Evolutionary conservation across 2,113 vertebrate genomes (phyloP).

Genomic region (Castor canadensis): DNA sequence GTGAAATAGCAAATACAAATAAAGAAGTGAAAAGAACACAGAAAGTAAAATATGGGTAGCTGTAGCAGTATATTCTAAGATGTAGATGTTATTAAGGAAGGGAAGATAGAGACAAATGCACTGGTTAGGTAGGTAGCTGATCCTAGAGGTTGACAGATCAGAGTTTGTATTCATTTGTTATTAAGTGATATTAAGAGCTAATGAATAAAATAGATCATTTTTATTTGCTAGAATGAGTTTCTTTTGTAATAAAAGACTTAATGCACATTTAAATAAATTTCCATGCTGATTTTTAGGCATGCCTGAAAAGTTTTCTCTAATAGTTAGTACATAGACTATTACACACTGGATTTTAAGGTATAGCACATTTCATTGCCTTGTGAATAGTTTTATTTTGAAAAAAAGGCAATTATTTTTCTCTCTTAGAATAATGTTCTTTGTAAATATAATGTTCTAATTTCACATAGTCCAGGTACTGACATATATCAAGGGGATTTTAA

Average conservation of each 20-base stretch:
- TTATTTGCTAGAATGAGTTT: neutral
- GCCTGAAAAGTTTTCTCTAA: neutral
- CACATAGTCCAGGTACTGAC: neutral
- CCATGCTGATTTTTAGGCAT: neutral
- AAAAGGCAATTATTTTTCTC: neutral
- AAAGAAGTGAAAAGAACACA: neutral
- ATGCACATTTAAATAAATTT: constrained; percentile 14
- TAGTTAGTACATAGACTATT: neutral
- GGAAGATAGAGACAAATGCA: neutral
- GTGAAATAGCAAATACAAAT: constrained; percentile 38
- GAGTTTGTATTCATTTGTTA: neutral
- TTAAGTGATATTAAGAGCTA: neutral
- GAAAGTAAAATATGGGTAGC: neutral
- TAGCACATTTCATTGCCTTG: neutral
- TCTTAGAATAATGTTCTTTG: neutral
- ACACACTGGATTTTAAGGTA: constrained; percentile 10
- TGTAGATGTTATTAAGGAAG: neutral
- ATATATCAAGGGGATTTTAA: neutral
- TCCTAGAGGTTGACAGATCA: neutral
- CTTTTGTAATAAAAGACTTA: neutral
- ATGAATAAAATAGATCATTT: neutral
- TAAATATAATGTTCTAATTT: constrained; percentile 33
- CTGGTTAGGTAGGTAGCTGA: neutral
- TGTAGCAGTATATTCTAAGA: neutral
- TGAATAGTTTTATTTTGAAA: neutral